Evolutionary conservation across 64 coral and sea anemone species (phyloP).

Genomic region (Montipora capricornis): DNA sequence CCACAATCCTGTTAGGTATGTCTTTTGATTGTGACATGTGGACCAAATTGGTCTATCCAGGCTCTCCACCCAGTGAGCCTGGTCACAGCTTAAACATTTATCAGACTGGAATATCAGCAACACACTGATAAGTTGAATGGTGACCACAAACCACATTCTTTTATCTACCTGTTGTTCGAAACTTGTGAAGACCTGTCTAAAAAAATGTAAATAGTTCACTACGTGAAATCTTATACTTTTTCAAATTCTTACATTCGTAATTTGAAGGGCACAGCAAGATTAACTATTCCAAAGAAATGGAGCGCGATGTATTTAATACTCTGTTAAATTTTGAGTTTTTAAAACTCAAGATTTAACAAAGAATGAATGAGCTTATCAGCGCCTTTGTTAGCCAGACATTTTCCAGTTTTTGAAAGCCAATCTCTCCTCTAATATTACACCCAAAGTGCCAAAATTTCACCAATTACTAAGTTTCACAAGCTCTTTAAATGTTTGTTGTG

Average conservation of each 20-base stretch:
- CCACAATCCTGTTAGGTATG: constrained; percentile 7
- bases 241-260: too few relatives aligned
- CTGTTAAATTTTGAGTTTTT: too few relatives aligned
- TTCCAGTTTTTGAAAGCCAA: constrained; percentile 2
- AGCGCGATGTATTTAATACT: too few relatives aligned
- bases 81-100: background rate
- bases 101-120: constrained; percentile 6
- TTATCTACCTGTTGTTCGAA: background rate
- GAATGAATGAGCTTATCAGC: background rate
- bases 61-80: background rate
- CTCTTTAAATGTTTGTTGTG: too few relatives aligned
- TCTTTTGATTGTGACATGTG: background rate
- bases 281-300: too few relatives aligned
- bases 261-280: too few relatives aligned
- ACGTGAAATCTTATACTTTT: too few relatives aligned
- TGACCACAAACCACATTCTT: background rate
- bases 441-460: background rate
- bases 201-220: too few relatives aligned
- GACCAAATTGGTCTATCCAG: constrained; percentile 18
- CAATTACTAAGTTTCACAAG: background rate
- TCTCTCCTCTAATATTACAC: background rate
- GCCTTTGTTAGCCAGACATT: background rate
- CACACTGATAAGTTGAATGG: background rate
- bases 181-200: too few relatives aligned
- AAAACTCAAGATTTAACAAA: background rate